Evolutionary conservation across 2,797 vertebrate genomes (phyloP).

Genomic region (Phoebastria nigripes): DNA sequence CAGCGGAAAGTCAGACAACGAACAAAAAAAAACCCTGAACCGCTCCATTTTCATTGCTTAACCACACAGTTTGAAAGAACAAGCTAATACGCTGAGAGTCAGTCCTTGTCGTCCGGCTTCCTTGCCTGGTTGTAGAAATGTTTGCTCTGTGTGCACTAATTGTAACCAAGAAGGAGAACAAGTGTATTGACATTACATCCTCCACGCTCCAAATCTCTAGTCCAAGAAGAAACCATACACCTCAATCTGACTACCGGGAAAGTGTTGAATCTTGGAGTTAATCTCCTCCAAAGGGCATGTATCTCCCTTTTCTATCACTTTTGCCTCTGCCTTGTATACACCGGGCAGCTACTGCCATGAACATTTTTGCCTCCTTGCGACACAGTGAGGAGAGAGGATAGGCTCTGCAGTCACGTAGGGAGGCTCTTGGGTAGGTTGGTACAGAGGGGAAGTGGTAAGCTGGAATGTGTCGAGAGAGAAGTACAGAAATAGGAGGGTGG

Average conservation of each 20-base stretch:
- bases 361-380: accelerated
- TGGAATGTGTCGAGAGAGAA: not conserved
- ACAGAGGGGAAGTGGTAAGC: not conserved
- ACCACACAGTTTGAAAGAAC: not conserved
- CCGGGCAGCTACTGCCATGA: accelerated
- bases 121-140: not conserved
- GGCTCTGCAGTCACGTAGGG: not conserved
- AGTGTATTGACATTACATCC: not conserved
- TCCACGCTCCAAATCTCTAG: not conserved
- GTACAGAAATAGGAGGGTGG: not conserved
- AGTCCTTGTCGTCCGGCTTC: not conserved
- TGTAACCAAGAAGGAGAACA: not conserved
- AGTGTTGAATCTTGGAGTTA: not conserved
- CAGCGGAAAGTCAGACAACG: not conserved
- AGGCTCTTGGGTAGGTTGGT: not conserved
- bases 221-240: not conserved
- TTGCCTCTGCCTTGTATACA: not conserved
- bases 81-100: not conserved
- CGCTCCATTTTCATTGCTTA: accelerated
- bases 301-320: not conserved
- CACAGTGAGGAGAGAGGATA: not conserved
- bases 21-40: not conserved
- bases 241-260: not conserved
- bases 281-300: not conserved
- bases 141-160: not conserved